Conservation (phyloP, 1,140 invertebrate species). For the Carcinoscorpius rotundicauda region DNA sequence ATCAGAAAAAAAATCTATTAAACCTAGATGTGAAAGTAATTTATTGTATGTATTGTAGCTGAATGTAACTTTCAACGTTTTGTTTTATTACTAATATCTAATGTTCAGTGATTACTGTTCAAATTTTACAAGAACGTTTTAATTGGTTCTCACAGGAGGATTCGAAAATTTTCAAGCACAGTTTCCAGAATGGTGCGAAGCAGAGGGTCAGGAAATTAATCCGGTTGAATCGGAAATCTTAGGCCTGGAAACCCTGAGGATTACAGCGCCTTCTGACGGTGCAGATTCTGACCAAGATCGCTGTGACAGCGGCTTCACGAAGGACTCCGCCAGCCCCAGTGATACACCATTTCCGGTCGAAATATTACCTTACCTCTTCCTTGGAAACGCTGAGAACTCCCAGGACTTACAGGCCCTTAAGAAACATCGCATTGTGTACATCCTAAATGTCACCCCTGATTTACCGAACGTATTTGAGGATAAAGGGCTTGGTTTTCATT, state of each 20-base stretch:
- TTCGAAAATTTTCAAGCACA: slow-evolving; percentile 62
- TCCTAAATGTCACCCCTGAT: slow-evolving; percentile 71
- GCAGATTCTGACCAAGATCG: slow-evolving; percentile 22
- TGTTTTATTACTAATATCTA: no score
- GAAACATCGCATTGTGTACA: slow-evolving; percentile 51
- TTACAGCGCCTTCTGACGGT: slow-evolving; percentile 23
- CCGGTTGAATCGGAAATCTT: slow-evolving; percentile 33
- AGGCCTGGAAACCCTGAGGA: slow-evolving; percentile 34
- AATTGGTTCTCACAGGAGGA: slow-evolving; percentile 52
- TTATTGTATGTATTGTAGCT: no score
- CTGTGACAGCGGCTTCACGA: slow-evolving; percentile 8
- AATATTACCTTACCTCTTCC: slow-evolving; percentile 69
- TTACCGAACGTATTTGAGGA: slow-evolving; percentile 62
- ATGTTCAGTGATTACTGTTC: no score
- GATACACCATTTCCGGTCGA: slow-evolving; percentile 68
- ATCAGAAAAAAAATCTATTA: no score
- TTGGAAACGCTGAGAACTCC: slow-evolving; percentile 78
- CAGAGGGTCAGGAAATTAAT: slow-evolving; percentile 42
- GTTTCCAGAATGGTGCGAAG: slow-evolving; percentile 80
- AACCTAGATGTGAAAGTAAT: no score
- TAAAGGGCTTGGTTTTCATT: slow-evolving; percentile 39
- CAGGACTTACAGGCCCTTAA: slow-evolving; percentile 54
- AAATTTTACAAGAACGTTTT: no score
- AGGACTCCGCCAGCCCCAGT: no score
- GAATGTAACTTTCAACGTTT: no score